Conservation (phyloP, 2,888 invertebrate genomes). For the Malachius bipustulatus region DNA sequence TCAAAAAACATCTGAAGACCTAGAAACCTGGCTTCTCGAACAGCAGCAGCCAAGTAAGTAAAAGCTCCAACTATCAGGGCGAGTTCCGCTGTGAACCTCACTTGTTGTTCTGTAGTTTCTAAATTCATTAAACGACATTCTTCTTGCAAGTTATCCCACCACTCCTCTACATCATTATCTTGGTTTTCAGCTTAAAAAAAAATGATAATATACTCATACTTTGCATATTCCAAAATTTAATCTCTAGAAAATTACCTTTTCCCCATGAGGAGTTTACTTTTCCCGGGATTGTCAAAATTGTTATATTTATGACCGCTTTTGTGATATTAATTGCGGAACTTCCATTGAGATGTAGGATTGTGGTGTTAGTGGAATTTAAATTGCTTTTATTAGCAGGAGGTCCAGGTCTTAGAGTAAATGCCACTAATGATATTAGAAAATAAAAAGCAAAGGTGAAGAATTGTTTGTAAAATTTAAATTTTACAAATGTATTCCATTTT, state of each 20-base stretch:
- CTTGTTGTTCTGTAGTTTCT: conserved; percentile 45
- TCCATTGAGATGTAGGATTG: conserved; percentile 4
- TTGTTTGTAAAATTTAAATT: conserved; percentile 85
- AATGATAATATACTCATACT: too few relatives aligned
- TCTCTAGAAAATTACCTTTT: not conserved
- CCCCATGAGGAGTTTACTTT: too few relatives aligned
- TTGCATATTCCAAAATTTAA: too few relatives aligned
- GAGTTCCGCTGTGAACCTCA: conserved; percentile 67
- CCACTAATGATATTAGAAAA: conserved; percentile 76
- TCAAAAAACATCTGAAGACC: conserved; percentile 91
- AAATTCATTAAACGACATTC: conserved; percentile 61
- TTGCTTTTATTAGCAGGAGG: conserved; percentile 40
- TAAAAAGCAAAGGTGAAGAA: conserved; percentile 85
- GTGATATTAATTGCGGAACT: conserved; percentile 3
- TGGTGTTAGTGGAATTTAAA: conserved; percentile 24
- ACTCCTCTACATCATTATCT: conserved; percentile 47
- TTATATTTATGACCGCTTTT: conserved; percentile 2
- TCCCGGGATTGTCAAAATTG: too few relatives aligned
- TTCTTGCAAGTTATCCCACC: conserved; percentile 61
- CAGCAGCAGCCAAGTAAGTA: conserved; percentile 71
- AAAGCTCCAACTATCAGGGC: conserved; percentile 72
- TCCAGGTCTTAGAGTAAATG: conserved; percentile 83
- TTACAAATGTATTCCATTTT: conserved; percentile 97
- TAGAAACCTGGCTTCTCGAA: conserved; percentile 80
- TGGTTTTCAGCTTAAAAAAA: conserved; percentile 24